Evolutionary conservation across 2,888 invertebrate species (phyloP), one percentile per base, ranked within the genome.

Genomic region (Cinara cedri): DNA sequence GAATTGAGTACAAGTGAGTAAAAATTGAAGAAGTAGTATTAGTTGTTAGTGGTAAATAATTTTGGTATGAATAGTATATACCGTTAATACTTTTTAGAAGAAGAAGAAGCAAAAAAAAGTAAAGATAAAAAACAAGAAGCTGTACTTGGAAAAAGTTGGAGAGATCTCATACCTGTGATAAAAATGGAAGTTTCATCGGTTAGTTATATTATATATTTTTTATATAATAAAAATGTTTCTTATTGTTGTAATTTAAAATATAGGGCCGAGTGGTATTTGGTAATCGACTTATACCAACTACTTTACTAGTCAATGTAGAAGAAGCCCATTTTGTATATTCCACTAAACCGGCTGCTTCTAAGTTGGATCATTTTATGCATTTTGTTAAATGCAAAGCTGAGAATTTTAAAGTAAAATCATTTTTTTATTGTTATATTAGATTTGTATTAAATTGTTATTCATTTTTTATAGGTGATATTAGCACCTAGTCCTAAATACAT

Each of bases 401-500:
- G 86, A 98, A 97, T 87, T 94, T 97, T 82, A 93, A 96, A 83
- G 87, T 86, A 82, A 74, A 34, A 80, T 75, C 26, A n/a, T n/a
- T 14, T 60, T 75, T 1, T 24, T 65, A 9, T 55, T 68, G 13
- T 82, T 81, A 19, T 55, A 21, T 68, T 44, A 26, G 11, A 46
- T 34, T 68, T 66, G 63, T 76, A 13, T 70, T 26, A 51, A 70
- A 55, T 81, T 44, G 19, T 44, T 44, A 42, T 62, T 81, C 14
- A 57, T 57, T 46, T 76, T 34, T 81, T 83, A 10, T 81, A 88
- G 86, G 94, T 97, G 0, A 93, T 97, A 87, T 88, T 98, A 82
- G 96, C 96, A n/a, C 97, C 97, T 19, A 97, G 96, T 87, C 94
- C 95, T 1, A 96, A 96, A 85, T 98, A 97, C 86, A 94, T 92